Base-by-base conservation (phyloP, 2,888 invertebrate genomes). In the Saturnia pavonia region DNA sequence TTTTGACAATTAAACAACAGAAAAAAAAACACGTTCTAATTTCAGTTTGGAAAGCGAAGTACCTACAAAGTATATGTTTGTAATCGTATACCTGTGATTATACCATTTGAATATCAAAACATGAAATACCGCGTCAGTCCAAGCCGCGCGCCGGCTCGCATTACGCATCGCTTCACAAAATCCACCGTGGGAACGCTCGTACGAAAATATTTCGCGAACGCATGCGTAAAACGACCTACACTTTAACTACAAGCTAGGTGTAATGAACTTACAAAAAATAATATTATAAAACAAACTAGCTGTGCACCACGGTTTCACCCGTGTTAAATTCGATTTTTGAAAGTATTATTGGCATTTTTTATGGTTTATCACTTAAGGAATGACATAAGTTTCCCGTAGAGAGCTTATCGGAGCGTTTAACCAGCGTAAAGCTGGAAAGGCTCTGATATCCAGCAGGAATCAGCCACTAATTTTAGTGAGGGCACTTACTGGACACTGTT, bases 161-260 rank as follows among this genome's bases (percentile, higher is more conserved):
- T 65, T 65, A 65, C 40, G 65, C 65, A 40, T n/a, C 40, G 40
- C 2, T 2, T 12, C 40, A n/a, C n/a, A 40, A 40, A 65, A 65
- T 9, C 34, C 8, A 65, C 65, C 65, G 65, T 65, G 65, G 65
- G 65, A 65, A 65, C 65, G 65, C 40, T 27, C 25, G 8, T 9
- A n/a, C 65, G 19, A 65, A 65, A 40, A 16, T 65, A 63, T 65
- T 65, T 40, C 34, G 11, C 40, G 1, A 12, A n/a, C 65, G 40
- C 8, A 40, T n/a, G 40, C 40, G 65, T 40, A 65, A 65, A 65
- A 40, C 19, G 40, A 65, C 8, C 40, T 19, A 25, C 16, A 19
- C 3, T 40, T 40, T 9, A 65, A 19, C 11, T 65, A 65, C 19
- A 1, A 19, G 48, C 19, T 48, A 48, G 19, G 48, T 48, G 19